These are phyloP conservation scores for Virgularia gustaviana DNA, from an alignment of 92 coral and sea anemone species.

Conservation along the genomic window DNA sequence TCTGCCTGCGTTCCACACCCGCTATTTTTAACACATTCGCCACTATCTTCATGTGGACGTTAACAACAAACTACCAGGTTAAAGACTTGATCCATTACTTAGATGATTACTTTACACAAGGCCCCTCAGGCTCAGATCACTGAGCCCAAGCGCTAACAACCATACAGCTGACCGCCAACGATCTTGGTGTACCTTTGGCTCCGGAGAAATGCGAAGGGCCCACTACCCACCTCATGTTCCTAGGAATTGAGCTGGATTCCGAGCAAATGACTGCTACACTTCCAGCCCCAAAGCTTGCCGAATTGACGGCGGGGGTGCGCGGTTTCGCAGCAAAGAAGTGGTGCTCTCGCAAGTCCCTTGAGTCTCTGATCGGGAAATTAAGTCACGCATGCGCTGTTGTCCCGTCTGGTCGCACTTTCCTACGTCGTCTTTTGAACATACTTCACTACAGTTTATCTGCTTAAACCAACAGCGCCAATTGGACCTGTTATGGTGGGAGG, in stretches of 20 bases:
- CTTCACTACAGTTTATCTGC: conserved; percentile 1
- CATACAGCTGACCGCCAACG: neutral
- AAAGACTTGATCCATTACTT: neutral
- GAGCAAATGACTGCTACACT: neutral
- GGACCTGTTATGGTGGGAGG: conserved; percentile 29
- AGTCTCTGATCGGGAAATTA: conserved; percentile 21
- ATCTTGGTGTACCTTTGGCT: neutral
- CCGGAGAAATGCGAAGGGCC: conserved; percentile 18
- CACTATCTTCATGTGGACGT: neutral
- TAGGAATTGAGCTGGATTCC: conserved; percentile 36
- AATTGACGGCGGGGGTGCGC: no score
- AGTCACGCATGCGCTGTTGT: conserved; percentile 27
- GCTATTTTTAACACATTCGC: conserved; percentile 12
- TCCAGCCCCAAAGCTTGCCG: no score
- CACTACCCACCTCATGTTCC: neutral
- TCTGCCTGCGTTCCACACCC: conserved; percentile 18
- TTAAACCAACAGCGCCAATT: conserved; percentile 1
- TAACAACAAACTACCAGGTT: neutral
- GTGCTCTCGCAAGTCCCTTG: neutral
- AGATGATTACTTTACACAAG: conserved; percentile 13
- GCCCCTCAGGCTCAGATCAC: neutral
- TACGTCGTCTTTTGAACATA: conserved; percentile 13
- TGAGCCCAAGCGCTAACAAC: neutral
- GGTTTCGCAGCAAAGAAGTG: neutral
- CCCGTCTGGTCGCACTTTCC: conserved; percentile 26